Evolutionary conservation across 2,113 vertebrate species (phyloP).

Genomic region (Crypturellus undulatus): DNA sequence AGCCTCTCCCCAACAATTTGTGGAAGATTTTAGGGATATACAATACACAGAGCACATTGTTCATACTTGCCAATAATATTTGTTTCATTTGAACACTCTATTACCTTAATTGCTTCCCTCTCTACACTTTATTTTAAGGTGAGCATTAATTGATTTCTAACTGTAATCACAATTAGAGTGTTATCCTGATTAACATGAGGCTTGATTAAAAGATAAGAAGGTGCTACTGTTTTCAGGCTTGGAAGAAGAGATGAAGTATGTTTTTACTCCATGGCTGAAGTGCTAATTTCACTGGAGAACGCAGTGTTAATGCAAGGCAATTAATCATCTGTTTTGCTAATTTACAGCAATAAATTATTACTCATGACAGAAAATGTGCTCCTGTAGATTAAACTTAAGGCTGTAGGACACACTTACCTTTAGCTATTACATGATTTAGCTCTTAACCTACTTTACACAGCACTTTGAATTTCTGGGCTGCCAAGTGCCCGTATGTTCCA

Average conservation of each 20-base stretch:
- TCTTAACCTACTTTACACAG: background rate
- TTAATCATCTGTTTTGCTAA: slow-evolving; percentile 49
- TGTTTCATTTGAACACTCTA: slow-evolving; percentile 49
- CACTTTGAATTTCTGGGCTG: background rate
- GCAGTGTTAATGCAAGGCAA: slow-evolving; percentile 42
- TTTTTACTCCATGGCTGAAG: background rate
- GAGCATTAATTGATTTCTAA: slow-evolving; percentile 80
- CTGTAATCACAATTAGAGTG: slow-evolving; percentile 76
- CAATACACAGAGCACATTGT: too few species aligned
- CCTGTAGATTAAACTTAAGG: background rate
- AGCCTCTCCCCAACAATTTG: background rate
- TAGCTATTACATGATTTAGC: background rate
- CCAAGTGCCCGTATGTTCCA: background rate
- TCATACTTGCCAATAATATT: slow-evolving; percentile 29
- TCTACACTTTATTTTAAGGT: slow-evolving; percentile 73
- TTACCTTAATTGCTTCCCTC: slow-evolving; percentile 73
- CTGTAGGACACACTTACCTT: background rate
- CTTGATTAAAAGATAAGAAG: slow-evolving; percentile 72
- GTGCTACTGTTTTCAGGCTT: slow-evolving; percentile 35
- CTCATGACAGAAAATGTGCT: background rate
- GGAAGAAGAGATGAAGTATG: slow-evolving; percentile 40
- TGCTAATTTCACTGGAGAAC: slow-evolving; percentile 43
- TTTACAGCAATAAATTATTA: background rate
- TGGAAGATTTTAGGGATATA: background rate
- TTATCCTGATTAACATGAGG: slow-evolving; percentile 73